Base-by-base conservation (phyloP, 2,888 invertebrate species). In the Pharmacophagus antenor region DNA sequence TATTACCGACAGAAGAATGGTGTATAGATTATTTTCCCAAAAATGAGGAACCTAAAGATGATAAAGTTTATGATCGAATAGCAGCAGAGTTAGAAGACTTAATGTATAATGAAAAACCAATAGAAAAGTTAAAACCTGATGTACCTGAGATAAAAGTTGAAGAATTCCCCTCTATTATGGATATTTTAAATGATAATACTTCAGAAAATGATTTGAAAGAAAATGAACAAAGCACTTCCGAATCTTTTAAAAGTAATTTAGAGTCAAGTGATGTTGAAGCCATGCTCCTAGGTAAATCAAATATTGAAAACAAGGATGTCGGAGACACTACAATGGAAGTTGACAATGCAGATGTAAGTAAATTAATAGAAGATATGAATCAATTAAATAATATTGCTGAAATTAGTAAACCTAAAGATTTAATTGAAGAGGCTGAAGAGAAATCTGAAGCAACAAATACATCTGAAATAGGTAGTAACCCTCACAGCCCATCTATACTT, bases 41-140 rank as follows among this genome's bases (percentile, higher is more conserved):
- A 69, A 79, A 70, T 62, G 82, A 84, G 56, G 87, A 87, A 71
- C 82, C 81, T 1, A 87, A 84, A 65, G 82, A 88, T 73, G 90
- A 90, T 67, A 87, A 88, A 77, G 87, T 90, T 4, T 91, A 90
- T 81, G 90, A 91, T 64, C 76, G 88, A 56, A 91, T 91, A 72
- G 91, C 90, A 49, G 91, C 91, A 8, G 90, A 91, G 70, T 70
- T 91, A 42, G 91, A 91, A 74, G 88, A 88, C 66, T 76, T 91
- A 56, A 90, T 91, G 91, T 84, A 80, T 61, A 88, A 79, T 76
- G 85, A 87, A 56, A 86, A 85, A 68, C 73, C 81, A 51, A 68
- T 70, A 52, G 63, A 61, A 22, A 79, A 75, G 53, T 46, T 59
- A 23, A 71, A 74, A 63, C 23, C 63, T 6, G 73, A 72, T 47